phyloP scores from a whole-genome alignment of 2,888 invertebrate genomes.

The Acanthococcus lagerstroemiae region DNA sequence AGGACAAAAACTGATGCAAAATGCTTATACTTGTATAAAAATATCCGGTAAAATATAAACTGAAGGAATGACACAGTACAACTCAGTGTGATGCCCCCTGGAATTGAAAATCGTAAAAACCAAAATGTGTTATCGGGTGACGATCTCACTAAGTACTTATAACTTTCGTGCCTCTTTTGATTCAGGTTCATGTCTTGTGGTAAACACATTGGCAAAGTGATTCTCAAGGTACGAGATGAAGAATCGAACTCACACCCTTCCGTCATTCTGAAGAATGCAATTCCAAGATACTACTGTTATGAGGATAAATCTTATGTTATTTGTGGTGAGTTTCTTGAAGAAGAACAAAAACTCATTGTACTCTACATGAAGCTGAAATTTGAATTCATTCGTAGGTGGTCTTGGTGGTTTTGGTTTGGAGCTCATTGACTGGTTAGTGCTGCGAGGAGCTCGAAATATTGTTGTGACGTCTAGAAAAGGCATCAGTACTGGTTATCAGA shows the following conservation, averaged over 20 bases:
- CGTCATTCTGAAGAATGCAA: conserved; percentile 40
- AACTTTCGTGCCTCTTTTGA: no score
- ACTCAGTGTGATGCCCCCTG: no score
- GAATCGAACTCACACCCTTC: conserved; percentile 41
- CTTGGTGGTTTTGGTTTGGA: conserved; percentile 54
- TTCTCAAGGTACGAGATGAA: conserved; percentile 47
- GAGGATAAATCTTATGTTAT: conserved; percentile 46
- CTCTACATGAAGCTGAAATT: no score
- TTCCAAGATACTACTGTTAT: conserved; percentile 45
- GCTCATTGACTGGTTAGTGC: conserved; percentile 47
- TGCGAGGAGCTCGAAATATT: conserved; percentile 47
- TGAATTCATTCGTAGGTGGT: no score
- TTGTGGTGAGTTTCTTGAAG: conserved; percentile 45
- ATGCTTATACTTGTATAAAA: no score
- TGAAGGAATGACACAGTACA: no score
- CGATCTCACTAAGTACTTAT: no score
- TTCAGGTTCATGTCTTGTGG: conserved; percentile 49
- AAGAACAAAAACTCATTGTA: no score
- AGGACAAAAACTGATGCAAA: no score
- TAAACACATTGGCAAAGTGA: conserved; percentile 72
- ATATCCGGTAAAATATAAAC: no score
- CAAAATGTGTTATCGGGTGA: no score
- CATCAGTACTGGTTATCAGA: conserved; percentile 49
- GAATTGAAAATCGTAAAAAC: no score
- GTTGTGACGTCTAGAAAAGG: conserved; percentile 50